Evolutionary conservation across 2,888 invertebrate species (phyloP).

Genomic region (Conus canariensis): DNA sequence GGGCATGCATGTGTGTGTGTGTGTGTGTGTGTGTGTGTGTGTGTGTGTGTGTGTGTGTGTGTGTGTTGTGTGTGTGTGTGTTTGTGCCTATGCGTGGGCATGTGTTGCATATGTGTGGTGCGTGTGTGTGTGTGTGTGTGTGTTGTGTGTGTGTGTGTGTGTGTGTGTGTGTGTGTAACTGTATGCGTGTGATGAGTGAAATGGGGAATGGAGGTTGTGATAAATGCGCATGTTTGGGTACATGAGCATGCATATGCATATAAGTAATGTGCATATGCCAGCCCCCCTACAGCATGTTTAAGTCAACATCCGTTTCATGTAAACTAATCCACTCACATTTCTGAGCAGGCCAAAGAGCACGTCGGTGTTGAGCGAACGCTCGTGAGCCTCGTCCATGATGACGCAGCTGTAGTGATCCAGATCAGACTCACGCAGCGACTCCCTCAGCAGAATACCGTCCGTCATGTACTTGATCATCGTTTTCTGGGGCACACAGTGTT

Average conservation of each 20-base stretch:
- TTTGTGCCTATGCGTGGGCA: background rate
- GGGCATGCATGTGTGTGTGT: background rate
- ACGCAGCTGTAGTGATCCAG: slow-evolving; percentile 97
- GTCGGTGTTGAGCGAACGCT: slow-evolving; percentile 97
- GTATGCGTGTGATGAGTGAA: background rate
- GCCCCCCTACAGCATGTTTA: too few species aligned
- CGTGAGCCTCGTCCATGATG: slow-evolving; percentile 99
- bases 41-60: background rate
- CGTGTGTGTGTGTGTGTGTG: background rate
- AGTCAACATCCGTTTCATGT: too few species aligned
- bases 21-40: background rate
- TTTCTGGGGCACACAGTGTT: slow-evolving; percentile 71
- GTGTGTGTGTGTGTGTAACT: background rate
- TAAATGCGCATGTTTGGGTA: background rate
- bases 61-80: background rate
- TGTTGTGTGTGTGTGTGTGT: background rate
- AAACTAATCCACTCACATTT: slow-evolving; percentile 83
- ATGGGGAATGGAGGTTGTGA: background rate
- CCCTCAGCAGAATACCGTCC: slow-evolving; percentile 97
- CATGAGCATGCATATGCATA: background rate
- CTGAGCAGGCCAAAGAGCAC: slow-evolving; percentile 96
- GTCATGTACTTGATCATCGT: slow-evolving; percentile 92
- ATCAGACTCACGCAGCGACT: slow-evolving; percentile 97
- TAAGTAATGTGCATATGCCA: too few species aligned
- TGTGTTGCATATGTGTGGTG: background rate